A percentile compares a stretch with the other conserved stretches of the same genome.
phyloP scores from a whole-genome alignment of 2,888 invertebrate species.

The Eurytoma californica region DNA sequence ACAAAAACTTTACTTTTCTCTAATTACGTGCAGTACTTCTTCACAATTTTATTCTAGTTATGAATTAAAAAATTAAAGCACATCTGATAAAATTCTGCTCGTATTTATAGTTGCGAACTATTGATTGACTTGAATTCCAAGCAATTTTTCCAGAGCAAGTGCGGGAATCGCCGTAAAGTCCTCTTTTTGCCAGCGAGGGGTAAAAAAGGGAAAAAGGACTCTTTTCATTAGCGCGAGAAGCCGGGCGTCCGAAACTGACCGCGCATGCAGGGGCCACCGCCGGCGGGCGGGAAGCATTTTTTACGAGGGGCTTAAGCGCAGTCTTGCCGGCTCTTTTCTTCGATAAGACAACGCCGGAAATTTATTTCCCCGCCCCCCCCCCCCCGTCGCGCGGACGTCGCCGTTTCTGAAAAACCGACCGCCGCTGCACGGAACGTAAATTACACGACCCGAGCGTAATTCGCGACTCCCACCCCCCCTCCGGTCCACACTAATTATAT shows the following conservation, averaged over 20 bases:
- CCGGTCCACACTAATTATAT: constrained; percentile 38
- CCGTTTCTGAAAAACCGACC: constrained; percentile 20
- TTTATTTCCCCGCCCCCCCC: constrained; percentile 41
- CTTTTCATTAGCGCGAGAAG: constrained; percentile 44
- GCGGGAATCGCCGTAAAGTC: too few relatives aligned
- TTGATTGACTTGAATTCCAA: too few relatives aligned
- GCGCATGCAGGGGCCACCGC: neutral
- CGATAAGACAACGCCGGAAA: constrained; percentile 54
- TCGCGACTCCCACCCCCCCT: constrained; percentile 18
- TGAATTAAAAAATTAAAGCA: too few relatives aligned
- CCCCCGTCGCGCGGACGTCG: neutral
- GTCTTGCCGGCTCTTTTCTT: constrained; percentile 26
- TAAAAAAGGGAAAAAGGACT: neutral
- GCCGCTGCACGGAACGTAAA: constrained; percentile 28
- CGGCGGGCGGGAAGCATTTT: constrained; percentile 12
- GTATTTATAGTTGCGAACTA: too few relatives aligned
- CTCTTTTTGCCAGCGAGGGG: too few relatives aligned
- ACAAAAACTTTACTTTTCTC: too few relatives aligned
- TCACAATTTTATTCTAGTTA: too few relatives aligned
- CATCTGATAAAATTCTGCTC: too few relatives aligned
- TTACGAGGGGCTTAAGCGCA: constrained; percentile 48
- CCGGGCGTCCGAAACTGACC: constrained; percentile 38
- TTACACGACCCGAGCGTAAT: constrained; percentile 37
- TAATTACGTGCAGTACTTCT: too few relatives aligned
- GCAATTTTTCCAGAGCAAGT: too few relatives aligned